Evolutionary conservation across 2,888 invertebrate genomes (phyloP).

Genomic region (Sinopyrophorus schimmeli): DNA sequence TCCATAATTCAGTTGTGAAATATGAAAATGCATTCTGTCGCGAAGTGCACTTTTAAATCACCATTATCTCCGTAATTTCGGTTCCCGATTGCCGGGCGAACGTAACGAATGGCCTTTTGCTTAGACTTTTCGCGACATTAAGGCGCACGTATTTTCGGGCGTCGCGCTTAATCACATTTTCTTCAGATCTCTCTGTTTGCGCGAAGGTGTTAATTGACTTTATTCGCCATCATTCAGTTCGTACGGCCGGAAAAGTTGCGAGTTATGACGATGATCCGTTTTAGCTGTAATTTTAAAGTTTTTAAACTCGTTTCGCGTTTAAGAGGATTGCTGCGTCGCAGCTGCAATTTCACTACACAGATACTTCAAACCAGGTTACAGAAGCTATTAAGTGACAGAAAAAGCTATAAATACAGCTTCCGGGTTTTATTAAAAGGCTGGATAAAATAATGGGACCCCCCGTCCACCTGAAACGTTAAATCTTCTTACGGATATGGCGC

Average conservation of each 20-base stretch:
- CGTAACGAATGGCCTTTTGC: conserved; percentile 10
- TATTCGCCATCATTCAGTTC: conserved; percentile 20
- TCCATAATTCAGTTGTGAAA: conserved; percentile 17
- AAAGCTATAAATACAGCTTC: conserved; percentile 8
- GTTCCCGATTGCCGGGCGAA: conserved; percentile 12
- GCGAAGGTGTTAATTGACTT: conserved; percentile 26
- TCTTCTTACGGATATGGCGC: conserved; percentile 1
- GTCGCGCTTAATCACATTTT: too few relatives aligned
- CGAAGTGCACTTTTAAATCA: conserved; percentile 15
- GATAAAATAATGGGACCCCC: too few relatives aligned
- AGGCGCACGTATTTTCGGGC: conserved; percentile 3
- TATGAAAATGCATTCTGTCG: conserved; percentile 20
- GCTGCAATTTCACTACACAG: conserved; percentile 17
- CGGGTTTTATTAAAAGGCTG: background rate
- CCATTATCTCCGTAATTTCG: conserved; percentile 19
- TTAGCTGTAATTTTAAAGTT: conserved; percentile 23
- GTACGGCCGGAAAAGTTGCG: conserved; percentile 14
- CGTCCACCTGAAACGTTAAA: too few relatives aligned
- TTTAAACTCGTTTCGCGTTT: conserved; percentile 23
- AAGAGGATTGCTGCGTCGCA: conserved; percentile 17
- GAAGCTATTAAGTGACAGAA: conserved; percentile 15
- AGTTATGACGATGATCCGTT: conserved; percentile 18
- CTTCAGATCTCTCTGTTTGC: conserved; percentile 26
- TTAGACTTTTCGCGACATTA: conserved; percentile 14
- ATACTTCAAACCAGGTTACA: conserved; percentile 19